A percentile compares a stretch with the other conserved stretches of the same genome.
Evolutionary conservation across 2,797 vertebrate species (phyloP).

Genomic region (Mus minutoides): DNA sequence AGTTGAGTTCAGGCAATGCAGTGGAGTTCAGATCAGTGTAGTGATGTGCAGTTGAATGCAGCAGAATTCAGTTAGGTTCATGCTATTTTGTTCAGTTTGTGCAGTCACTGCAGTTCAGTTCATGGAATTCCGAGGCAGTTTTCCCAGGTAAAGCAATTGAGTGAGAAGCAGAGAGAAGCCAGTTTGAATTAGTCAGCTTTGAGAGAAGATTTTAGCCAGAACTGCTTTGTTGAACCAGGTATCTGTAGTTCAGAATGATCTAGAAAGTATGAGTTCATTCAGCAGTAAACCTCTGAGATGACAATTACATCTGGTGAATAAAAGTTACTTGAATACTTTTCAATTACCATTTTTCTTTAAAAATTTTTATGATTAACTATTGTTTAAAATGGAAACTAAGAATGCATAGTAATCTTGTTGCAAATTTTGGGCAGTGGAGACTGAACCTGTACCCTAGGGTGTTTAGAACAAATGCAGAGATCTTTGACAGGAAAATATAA

Average conservation of each 20-base stretch:
- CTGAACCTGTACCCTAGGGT: neutral
- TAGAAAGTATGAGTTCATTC: neutral
- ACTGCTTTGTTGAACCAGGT: too few species aligned
- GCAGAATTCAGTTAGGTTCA: neutral
- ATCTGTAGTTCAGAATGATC: neutral
- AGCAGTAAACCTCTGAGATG: neutral
- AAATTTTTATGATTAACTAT: neutral
- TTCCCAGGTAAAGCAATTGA: neutral
- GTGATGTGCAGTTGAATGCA: neutral
- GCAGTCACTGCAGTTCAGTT: neutral
- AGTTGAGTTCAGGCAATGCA: neutral
- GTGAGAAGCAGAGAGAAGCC: neutral
- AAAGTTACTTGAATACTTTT: neutral
- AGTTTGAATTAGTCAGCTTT: neutral
- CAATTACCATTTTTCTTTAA: neutral
- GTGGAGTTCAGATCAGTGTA: neutral
- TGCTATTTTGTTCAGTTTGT: neutral
- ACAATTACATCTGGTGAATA: neutral
- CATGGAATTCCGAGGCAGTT: neutral
- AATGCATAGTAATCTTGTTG: neutral
- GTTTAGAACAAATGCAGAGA: neutral
- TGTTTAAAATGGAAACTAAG: slow-evolving; percentile 16
- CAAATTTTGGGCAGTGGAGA: neutral
- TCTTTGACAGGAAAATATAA: neutral
- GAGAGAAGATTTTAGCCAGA: neutral